Conservation (phyloP, 2,797 vertebrate genomes). For the Spizella passerina region DNA sequence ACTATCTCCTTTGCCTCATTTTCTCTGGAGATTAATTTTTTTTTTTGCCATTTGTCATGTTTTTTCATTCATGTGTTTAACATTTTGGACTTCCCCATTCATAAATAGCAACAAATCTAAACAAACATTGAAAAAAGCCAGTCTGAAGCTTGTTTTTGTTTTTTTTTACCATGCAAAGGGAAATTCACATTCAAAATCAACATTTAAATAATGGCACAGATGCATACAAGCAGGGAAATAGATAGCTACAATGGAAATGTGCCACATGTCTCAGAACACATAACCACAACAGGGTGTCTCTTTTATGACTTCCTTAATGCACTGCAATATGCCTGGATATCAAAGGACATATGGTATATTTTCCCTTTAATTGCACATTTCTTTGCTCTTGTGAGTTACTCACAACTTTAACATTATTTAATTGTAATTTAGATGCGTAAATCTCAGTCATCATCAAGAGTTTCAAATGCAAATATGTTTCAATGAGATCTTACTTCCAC, state of each 20-base stretch:
- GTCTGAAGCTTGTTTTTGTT: neutral
- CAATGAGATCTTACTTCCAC: neutral
- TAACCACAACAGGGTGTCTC: conserved; percentile 63
- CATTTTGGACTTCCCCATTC: neutral
- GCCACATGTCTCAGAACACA: conserved; percentile 60
- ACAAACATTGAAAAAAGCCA: neutral
- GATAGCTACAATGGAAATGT: conserved; percentile 25
- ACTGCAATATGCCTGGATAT: conserved; percentile 53
- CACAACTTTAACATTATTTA: conserved; percentile 63
- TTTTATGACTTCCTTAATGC: conserved; percentile 62
- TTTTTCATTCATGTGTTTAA: neutral
- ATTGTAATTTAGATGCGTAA: conserved; percentile 37
- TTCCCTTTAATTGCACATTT: conserved; percentile 64
- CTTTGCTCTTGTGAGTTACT: conserved; percentile 42
- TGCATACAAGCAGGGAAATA: conserved; percentile 31
- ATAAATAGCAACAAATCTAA: neutral
- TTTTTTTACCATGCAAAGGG: neutral
- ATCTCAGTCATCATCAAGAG: conserved; percentile 4
- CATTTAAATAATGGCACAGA: conserved; percentile 33
- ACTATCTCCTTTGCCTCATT: neutral
- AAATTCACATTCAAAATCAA: neutral
- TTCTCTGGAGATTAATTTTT: neutral
- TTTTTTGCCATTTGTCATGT: neutral
- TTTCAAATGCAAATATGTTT: neutral
- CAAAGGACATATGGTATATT: conserved; percentile 65